Base-by-base conservation (phyloP, 2,113 vertebrate species). In the Balaenoptera acutorostrata region DNA sequence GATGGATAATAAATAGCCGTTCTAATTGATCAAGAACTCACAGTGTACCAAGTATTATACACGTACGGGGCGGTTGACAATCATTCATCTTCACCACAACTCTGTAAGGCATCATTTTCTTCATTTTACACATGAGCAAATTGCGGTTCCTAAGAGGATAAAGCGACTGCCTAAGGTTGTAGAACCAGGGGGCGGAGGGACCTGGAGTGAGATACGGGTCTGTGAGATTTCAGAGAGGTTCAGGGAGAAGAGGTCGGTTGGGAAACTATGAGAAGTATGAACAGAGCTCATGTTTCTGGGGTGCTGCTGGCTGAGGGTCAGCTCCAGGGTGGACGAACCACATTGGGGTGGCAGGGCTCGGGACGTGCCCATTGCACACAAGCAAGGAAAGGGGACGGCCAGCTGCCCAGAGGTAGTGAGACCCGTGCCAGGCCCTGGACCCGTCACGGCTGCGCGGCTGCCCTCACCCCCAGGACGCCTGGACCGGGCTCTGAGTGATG, bases 321-420 rank as follows among this genome's bases (percentile, higher is more conserved):
- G 39, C 77, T 15, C 21, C 7, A 33, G 49, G 66, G n/a, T 8
- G 31, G 71, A 17, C 10, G 0, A 15, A 20, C 66, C 59, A 13
- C 15, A 0, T 0, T 2, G 11, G 64, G 46, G 36, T 9, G 23
- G 71, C n/a, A 6, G 64, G 52, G 20, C 59, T 13, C 78, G 8
- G 11, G 78, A 55, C 9, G 6, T 6, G 27, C 25, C 5, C 3
- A 0, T 2, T 49, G 59, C 55, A 14, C 11, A 1, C 0, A 2
- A n/a, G 9, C 1, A 2, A 63, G 69, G 33, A 36, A 25, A 49
- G 36, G 57, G 57, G 29, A 33, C 29, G 0, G 5, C n/a, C 33
- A 59, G 59, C 39, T 12, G 11, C 14, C 59, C 1, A 11, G 31
- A 11, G 3, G 23, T 0, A 14, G 27, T 2, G 21, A 55, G 33